Evolutionary conservation across 2,113 vertebrate species (phyloP).

Genomic region (Orcinus orca): DNA sequence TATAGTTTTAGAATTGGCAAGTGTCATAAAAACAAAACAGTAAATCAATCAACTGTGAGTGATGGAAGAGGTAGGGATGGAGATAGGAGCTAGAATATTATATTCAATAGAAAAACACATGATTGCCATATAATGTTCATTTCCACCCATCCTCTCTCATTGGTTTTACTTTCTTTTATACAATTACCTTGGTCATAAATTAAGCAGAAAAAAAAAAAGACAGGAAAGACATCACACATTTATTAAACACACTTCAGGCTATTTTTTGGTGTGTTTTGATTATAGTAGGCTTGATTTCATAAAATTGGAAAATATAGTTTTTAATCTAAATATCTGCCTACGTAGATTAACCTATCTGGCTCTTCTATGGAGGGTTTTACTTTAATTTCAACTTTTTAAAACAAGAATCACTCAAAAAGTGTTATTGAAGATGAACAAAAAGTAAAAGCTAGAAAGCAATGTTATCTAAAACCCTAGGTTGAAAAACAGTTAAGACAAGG

Average conservation of each 20-base stretch:
- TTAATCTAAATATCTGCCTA: neutral
- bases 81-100: neutral
- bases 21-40: neutral
- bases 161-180: neutral
- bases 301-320: neutral
- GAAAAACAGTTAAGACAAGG: constrained; percentile 21
- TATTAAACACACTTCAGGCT: neutral
- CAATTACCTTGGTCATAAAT: neutral
- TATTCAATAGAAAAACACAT: neutral
- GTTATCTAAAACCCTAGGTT: neutral
- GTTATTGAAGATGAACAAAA: neutral
- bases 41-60: neutral
- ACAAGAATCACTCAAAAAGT: neutral
- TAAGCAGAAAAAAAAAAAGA: neutral
- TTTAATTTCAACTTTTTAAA: neutral
- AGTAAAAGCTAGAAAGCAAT: neutral
- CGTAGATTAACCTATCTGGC: neutral
- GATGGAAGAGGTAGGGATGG: neutral
- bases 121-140: neutral
- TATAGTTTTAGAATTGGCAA: neutral
- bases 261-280: neutral
- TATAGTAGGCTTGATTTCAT: neutral
- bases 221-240: neutral
- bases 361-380: neutral
- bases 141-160: neutral